phyloP scores from a whole-genome alignment of 2,888 invertebrate genomes.

The Melanostoma scalare region DNA sequence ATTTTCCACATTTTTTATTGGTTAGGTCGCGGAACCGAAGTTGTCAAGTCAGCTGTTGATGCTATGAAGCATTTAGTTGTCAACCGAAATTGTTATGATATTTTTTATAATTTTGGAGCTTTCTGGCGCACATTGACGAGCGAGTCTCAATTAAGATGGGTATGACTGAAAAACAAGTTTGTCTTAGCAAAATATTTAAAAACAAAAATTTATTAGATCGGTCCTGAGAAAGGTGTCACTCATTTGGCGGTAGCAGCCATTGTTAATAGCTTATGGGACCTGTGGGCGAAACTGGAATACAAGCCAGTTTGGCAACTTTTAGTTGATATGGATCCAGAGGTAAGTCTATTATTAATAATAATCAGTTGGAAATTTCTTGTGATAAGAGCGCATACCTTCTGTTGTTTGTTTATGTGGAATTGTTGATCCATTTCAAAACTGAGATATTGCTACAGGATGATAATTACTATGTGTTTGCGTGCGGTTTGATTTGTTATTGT shows the following conservation, averaged over 20 bases:
- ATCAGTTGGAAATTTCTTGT: neutral
- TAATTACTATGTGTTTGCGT: no score
- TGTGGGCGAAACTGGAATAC: conserved; percentile 92
- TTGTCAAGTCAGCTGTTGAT: conserved; percentile 90
- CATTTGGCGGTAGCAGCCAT: conserved; percentile 94
- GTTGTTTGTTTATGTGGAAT: neutral
- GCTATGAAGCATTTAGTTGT: conserved; percentile 87
- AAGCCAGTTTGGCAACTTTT: conserved; percentile 95
- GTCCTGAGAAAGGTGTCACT: conserved; percentile 94
- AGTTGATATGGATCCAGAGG: conserved; percentile 91
- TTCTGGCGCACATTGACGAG: conserved; percentile 93
- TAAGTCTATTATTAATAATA: conserved; percentile 71
- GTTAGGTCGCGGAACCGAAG: conserved; percentile 92
- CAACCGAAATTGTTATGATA: conserved; percentile 87
- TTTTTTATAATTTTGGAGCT: conserved; percentile 89
- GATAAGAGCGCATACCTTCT: conserved; percentile 6
- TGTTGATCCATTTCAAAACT: no score
- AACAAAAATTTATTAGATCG: conserved; percentile 84
- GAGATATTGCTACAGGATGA: no score
- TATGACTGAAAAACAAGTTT: conserved; percentile 80
- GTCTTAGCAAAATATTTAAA: neutral
- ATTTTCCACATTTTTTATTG: neutral
- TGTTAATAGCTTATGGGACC: conserved; percentile 95
- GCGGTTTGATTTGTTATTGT: no score
- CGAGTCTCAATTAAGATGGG: conserved; percentile 96